These are phyloP conservation scores for Drosophila lacteicornis DNA, from an alignment of 1,140 invertebrate genomes.

Conservation along the genomic window DNA sequence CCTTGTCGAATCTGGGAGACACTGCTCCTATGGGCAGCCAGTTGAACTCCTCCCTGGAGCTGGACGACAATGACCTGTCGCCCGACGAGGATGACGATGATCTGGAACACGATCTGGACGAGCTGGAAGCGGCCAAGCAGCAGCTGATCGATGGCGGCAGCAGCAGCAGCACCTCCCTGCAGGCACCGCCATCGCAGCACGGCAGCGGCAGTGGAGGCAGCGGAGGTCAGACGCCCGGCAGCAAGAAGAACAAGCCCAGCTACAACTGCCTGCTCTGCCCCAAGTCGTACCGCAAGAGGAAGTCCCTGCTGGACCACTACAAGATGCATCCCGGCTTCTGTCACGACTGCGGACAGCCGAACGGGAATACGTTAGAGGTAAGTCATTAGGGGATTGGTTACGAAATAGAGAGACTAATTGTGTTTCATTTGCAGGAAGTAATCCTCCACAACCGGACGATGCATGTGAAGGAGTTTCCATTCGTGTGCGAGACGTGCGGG, in stretches of 20 bases:
- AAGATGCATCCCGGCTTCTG: constrained; percentile 84
- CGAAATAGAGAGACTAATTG: background rate
- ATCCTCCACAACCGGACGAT: constrained; percentile 81
- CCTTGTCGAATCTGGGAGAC: constrained; percentile 49
- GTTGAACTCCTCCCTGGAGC: constrained; percentile 69
- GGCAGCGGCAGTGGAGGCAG: constrained; percentile 40
- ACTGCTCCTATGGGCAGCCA: constrained; percentile 32
- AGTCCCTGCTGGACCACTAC: constrained; percentile 81
- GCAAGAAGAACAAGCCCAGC: constrained; percentile 80
- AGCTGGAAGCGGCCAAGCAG: constrained; percentile 78
- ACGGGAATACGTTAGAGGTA: constrained; percentile 80
- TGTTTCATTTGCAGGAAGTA: constrained; percentile 63
- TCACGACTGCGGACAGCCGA: constrained; percentile 82
- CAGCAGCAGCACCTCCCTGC: constrained; percentile 79
- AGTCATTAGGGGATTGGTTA: too few species aligned
- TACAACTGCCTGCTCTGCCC: constrained; percentile 80
- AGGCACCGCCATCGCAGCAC: constrained; percentile 70
- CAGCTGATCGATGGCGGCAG: constrained; percentile 81
- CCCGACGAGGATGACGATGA: constrained; percentile 80
- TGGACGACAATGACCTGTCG: constrained; percentile 80
- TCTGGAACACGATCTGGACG: constrained; percentile 73
- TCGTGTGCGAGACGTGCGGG: constrained; percentile 84
- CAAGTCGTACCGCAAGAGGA: constrained; percentile 81
- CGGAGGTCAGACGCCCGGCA: constrained; percentile 51
- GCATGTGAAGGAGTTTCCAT: constrained; percentile 84